These are phyloP conservation scores for Podotricha telesiphe DNA, from an alignment of 2,888 invertebrate species.

Conservation along the genomic window DNA sequence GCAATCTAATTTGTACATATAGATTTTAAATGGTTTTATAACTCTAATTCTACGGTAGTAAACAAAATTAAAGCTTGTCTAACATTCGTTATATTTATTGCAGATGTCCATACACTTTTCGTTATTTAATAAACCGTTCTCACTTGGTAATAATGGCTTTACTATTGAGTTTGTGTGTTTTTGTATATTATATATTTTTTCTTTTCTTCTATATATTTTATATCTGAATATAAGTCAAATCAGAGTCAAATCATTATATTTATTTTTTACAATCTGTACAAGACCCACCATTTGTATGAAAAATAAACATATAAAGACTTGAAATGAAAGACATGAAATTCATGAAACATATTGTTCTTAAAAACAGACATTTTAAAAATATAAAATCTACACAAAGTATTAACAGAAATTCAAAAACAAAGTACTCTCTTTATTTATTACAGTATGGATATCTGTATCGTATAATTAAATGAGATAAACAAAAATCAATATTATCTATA, in stretches of 20 bases:
- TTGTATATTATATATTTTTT: no score
- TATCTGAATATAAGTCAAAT: not conserved
- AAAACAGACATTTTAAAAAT: not conserved
- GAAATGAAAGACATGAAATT: no score
- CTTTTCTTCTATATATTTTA: no score
- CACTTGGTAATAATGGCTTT: not conserved
- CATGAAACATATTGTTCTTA: not conserved
- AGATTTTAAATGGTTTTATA: not conserved
- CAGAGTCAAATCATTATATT: not conserved
- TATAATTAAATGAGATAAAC: not conserved
- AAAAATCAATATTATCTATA: constrained; percentile 34
- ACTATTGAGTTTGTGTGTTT: no score
- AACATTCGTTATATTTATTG: constrained; percentile 12
- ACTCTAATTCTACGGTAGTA: constrained; percentile 9
- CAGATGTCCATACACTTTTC: constrained; percentile 10
- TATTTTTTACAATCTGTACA: no score
- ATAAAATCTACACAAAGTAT: not conserved
- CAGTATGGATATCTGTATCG: constrained; percentile 11
- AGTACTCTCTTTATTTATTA: not conserved
- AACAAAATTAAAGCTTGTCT: constrained; percentile 18
- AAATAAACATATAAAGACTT: no score
- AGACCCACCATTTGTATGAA: no score
- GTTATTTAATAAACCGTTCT: not conserved
- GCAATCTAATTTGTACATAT: constrained; percentile 14
- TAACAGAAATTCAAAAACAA: not conserved